phyloP scores from a whole-genome alignment of 2,797 vertebrate species.

The Myotis vivesi region DNA sequence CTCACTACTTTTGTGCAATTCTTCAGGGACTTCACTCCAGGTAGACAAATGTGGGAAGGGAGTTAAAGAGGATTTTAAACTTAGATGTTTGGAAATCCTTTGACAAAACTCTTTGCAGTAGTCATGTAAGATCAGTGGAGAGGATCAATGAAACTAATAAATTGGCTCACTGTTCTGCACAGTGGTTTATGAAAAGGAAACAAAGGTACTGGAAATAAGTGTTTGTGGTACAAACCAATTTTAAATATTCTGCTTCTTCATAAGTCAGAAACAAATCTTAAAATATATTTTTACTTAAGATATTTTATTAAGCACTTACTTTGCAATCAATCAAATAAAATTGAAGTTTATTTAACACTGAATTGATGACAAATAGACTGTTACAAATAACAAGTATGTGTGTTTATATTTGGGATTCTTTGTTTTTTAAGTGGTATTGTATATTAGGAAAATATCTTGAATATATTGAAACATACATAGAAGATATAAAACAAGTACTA shows the following conservation, averaged over 20 bases:
- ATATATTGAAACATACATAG: not conserved
- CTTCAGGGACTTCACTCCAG: slow-evolving; percentile 64
- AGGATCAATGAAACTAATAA: slow-evolving; percentile 65
- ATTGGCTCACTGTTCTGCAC: slow-evolving; percentile 50
- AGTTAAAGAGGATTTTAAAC: slow-evolving; percentile 75
- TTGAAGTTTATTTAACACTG: not conserved
- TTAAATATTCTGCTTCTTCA: slow-evolving; percentile 28
- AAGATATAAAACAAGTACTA: not conserved
- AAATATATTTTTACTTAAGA: not conserved
- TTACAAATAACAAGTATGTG: not conserved
- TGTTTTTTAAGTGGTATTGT: not conserved
- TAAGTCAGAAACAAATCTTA: not conserved
- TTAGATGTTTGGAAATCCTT: slow-evolving; percentile 64
- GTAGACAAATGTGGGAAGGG: slow-evolving; percentile 63
- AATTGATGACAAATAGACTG: not conserved
- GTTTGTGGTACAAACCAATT: slow-evolving; percentile 34
- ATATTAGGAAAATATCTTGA: not conserved
- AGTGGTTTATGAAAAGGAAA: slow-evolving; percentile 67
- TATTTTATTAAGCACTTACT: not conserved
- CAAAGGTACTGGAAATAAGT: slow-evolving; percentile 63
- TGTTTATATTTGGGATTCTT: not conserved
- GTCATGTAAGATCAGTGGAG: slow-evolving; percentile 46
- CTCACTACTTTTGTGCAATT: slow-evolving; percentile 65
- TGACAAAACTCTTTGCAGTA: slow-evolving; percentile 67
- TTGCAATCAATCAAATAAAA: not conserved